phyloP scores from a whole-genome alignment of 2,113 vertebrate species.

The Psettodes erumei region DNA sequence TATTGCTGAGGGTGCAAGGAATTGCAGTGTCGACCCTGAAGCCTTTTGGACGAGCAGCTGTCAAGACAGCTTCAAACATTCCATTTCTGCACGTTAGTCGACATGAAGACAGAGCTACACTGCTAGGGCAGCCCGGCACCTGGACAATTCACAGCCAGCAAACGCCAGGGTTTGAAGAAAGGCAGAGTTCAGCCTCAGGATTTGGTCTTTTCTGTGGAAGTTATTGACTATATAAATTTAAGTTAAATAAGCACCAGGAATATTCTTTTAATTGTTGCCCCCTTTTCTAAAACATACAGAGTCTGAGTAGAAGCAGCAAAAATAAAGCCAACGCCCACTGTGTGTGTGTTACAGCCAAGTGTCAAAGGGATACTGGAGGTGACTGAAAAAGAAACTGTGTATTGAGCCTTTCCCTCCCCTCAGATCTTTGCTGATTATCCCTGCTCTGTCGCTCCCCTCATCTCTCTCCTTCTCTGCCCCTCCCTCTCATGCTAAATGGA shows the following conservation, averaged over 20 bases:
- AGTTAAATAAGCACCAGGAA: neutral
- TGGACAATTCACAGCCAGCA: too few species aligned
- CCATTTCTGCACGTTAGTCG: too few species aligned
- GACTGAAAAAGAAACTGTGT: constrained; percentile 13
- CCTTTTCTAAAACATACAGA: constrained; percentile 42
- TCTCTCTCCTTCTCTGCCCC: constrained; percentile 56
- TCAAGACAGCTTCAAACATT: too few species aligned
- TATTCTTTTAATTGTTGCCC: neutral
- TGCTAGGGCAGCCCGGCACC: too few species aligned
- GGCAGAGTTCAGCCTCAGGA: too few species aligned
- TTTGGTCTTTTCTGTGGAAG: neutral
- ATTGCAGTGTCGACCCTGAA: too few species aligned
- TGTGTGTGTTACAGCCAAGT: constrained; percentile 24
- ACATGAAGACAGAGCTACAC: too few species aligned
- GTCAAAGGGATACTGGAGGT: constrained; percentile 32
- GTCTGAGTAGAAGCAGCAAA: constrained; percentile 26
- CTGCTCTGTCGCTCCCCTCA: constrained; percentile 56
- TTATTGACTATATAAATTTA: constrained; percentile 4
- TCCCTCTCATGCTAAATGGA: constrained; percentile 75
- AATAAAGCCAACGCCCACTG: constrained; percentile 19
- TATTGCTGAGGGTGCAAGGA: too few species aligned
- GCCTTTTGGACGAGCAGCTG: too few species aligned
- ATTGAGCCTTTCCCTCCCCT: constrained; percentile 59
- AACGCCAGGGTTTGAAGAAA: too few species aligned
- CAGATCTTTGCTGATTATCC: constrained; percentile 73